phyloP scores from a whole-genome alignment of 2,888 invertebrate genomes.

The Abrostola tripartita region DNA sequence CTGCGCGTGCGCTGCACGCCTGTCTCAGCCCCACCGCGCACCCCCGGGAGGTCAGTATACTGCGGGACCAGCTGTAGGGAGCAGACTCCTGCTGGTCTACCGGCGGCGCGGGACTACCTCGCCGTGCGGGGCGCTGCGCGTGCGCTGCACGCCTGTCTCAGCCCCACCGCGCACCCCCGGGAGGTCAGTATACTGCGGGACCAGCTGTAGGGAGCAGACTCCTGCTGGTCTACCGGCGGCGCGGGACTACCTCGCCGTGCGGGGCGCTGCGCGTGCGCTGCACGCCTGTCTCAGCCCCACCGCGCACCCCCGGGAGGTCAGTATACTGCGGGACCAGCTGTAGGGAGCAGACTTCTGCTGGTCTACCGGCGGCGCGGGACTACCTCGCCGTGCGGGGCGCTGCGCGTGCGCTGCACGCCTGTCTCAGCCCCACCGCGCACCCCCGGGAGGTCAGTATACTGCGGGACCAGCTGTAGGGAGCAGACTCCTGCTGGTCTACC shows the following conservation, averaged over 20 bases:
- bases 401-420: conserved; percentile 91
- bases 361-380: conserved; percentile 93
- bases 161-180: conserved; percentile 92
- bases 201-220: conserved; percentile 86
- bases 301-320: conserved; percentile 92
- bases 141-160: conserved; percentile 93
- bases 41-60: conserved; percentile 90
- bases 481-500: conserved; percentile 92
- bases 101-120: conserved; percentile 93
- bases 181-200: conserved; percentile 84
- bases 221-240: conserved; percentile 93
- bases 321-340: not conserved
- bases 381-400: conserved; percentile 89
- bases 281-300: conserved; percentile 94
- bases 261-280: conserved; percentile 84
- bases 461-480: conserved; percentile 79
- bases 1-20: conserved; percentile 90
- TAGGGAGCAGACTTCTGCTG: conserved; percentile 90
- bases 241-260: conserved; percentile 91
- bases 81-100: conserved; percentile 92
- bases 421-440: conserved; percentile 92
- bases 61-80: conserved; percentile 72
- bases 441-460: conserved; percentile 90
- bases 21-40: conserved; percentile 93
- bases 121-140: conserved; percentile 86